Base-by-base conservation (phyloP, 2,113 vertebrate species). In the Rhinogobius similis region DNA sequence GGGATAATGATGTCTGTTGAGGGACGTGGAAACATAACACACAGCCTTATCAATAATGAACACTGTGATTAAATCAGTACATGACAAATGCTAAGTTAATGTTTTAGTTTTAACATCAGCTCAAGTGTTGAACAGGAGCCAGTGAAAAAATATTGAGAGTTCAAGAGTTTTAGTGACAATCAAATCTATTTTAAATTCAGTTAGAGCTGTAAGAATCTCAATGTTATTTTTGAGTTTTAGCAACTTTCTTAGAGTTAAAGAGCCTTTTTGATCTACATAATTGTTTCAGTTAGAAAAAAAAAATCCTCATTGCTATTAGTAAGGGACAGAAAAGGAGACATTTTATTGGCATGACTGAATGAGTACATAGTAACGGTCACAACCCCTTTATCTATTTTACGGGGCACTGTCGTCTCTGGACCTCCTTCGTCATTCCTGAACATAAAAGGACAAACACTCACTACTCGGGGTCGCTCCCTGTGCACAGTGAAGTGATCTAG, bases 401-500 rank as follows among this genome's bases (percentile, higher is more conserved):
- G 14, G 24, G 55, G 5, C 61, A 27, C 56, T 36, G 39, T 23
- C 23, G 12, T 66, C 63, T 26, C 21, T 0, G 0, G 2, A 27
- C 53, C 67, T 62, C 77, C 23, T 66, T 48, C 69, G 59, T 68
- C 66, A 73, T 73, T 67, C 55, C 43, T 44, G 38, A 74, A 78
- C 87, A 77, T 82, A 69, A 62, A 65, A 82, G 76, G 72, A 86
- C 81, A 82, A 85, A 83, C 70, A 23, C 81, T 70, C 43, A 74
- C 67, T 61, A 44, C 52, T 53, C 67, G n/a, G 64, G 72, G 77
- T 78, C 86, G 81, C 85, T 87, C 89, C 79, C 82, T 78, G 55
- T 26, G 21, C 81, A 61, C 84, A 48, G 73, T 76, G 71, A 64
- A 78, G 84, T 69, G 77, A 86, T 89, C 81, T 86, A 80, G 84